Base-by-base conservation (phyloP, 2,113 vertebrate genomes). In the Megaptera novaeangliae region DNA sequence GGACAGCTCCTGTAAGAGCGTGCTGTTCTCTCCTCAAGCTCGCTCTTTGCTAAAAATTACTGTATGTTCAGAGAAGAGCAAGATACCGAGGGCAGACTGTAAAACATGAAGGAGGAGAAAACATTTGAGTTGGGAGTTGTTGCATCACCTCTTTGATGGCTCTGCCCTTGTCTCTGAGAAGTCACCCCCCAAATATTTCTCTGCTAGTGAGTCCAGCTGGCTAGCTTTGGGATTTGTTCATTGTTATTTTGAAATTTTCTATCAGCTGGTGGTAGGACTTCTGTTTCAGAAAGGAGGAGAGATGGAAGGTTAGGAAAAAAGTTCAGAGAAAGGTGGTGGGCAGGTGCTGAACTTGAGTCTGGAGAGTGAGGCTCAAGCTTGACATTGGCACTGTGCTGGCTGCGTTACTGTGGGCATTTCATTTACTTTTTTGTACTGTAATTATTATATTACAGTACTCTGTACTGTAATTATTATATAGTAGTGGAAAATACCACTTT, bases 171-270 rank as follows among this genome's bases (percentile, higher is more conserved):
- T 39, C 80, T 95, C 68, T 63, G 78, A 89, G 66, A 82, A 88
- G 34, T 78, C 55, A 36, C 66, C 74, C 87, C 36, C 20, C 18
- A 36, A 77, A 90, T 36, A 52, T 20, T 41, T 81, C 66, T 61
- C 64, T 89, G 89, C 94, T 90, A 20, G 71, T 78, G 77, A 75
- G 29, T 55, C 85, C 0, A 6, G 87, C 97, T 96, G 87, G 88
- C 96, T 61, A 55, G 4, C 57, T 97, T 91, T 46, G 39, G 92
- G 95, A 61, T 96, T 98, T 89, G 98, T 88, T 94, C 85, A 31
- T 96, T 69, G 88, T 92, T 98, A 3, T 96, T 98, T 97, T 72
- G 68, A 72, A 93, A 92, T 89, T 90, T 94, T 96, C 83, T 83
- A 27, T 94, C 46, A 55, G 83, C 68, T 96, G 86, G 77, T 96